Evolutionary conservation across 2,797 vertebrate genomes (phyloP).

Genomic region (Acanthis flammea): DNA sequence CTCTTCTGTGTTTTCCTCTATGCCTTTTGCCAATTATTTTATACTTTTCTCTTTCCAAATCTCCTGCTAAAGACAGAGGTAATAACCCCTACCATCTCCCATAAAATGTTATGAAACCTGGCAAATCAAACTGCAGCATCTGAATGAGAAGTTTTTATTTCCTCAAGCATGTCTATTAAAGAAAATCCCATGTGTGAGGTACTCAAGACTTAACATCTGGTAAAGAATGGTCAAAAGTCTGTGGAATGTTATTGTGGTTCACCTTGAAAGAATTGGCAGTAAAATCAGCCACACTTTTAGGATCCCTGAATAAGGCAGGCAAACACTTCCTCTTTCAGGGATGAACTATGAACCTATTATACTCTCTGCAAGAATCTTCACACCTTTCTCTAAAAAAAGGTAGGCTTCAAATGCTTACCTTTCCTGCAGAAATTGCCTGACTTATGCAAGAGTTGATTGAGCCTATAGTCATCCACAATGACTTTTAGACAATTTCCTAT

Average conservation of each 20-base stretch:
- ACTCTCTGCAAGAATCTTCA: not conserved
- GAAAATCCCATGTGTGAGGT: not conserved
- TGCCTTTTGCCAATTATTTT: not conserved
- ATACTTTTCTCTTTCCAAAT: not conserved
- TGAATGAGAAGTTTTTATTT: not conserved
- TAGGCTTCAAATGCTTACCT: not conserved
- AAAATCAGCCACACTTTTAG: not conserved
- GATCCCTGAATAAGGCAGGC: not conserved
- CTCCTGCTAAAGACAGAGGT: not conserved
- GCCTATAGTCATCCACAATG: not conserved
- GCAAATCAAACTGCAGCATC: not conserved
- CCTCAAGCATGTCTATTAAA: not conserved
- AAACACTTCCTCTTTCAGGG: constrained; percentile 13
- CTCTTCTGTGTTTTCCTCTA: not conserved
- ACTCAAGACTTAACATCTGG: not conserved
- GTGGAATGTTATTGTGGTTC: constrained; percentile 40
- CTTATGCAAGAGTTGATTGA: not conserved
- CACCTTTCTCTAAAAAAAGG: not conserved
- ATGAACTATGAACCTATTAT: not conserved
- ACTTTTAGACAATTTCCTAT: not conserved
- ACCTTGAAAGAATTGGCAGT: not conserved
- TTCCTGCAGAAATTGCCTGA: not conserved
- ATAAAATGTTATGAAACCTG: not conserved
- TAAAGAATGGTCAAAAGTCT: not conserved
- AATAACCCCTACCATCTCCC: not conserved